Base-by-base conservation (phyloP, 1,140 invertebrate species). In the Spodoptera litura region DNA sequence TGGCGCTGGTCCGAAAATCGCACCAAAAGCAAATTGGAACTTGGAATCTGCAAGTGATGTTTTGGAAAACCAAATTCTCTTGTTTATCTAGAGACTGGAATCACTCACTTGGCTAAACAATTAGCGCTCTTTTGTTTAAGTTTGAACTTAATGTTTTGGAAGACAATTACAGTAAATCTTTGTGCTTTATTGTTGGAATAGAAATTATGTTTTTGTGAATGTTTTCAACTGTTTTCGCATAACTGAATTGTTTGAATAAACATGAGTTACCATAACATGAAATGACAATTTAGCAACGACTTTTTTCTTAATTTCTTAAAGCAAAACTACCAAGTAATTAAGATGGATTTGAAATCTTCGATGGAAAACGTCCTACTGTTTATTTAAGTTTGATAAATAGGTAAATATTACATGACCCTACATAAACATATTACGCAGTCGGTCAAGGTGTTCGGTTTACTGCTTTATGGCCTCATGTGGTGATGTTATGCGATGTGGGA, bases 61-160 rank as follows among this genome's bases (percentile, higher is more conserved):
- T 49, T 20, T 38, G 15, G 62, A 66, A 44, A 25, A 49, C 38
- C 62, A 49, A 20, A 20, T 66, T 56, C 55, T 20, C 25, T 11
- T 61, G 25, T 61, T 61, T 31, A 44, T 5, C 13, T 15, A 25
- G 62, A 49, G 9, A 44, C 35, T 66, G 62, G 20, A 10, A 66
- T 38, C 62, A 66, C 15, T 66, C 62, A 15, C 20, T 66, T 66
- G 62, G 31, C 58, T 61, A 20, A 66, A 66, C 38, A 66, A 66
- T 66, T 49, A 66, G 62, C 9, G 62, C 20, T 44, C 38, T 66
- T 49, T 66, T 66, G 38, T 66, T 61, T 35, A 35, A 61, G 58
- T 61, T 61, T 61, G 27, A 35, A 31, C 58, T 31, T 61, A 61
- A 61, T 61, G 27, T 61, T 49, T 66, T 25, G 62, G 62, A 51